A percentile compares a stretch with the other conserved stretches of the same genome.
These are phyloP conservation scores for Parascotia fuliginaria DNA, from an alignment of 2,888 invertebrate species.

Conservation along the genomic window DNA sequence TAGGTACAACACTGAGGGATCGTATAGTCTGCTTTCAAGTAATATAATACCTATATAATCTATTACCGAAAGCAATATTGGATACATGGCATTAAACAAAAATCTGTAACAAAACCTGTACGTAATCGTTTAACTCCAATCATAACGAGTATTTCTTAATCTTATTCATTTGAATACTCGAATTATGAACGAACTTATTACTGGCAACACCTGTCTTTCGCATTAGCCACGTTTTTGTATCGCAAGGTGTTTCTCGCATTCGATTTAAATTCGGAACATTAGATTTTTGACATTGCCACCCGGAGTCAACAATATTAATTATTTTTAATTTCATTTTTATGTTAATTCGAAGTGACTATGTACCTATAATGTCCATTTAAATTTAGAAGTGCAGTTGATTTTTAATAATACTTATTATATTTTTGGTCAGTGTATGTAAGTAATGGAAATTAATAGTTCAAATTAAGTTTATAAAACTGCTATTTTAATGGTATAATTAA, in stretches of 20 bases:
- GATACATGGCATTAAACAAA: no score
- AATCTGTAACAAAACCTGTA: not conserved
- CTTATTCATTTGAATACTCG: conserved; percentile 30
- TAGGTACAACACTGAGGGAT: no score
- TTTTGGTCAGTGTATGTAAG: no score
- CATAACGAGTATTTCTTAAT: conserved; percentile 31
- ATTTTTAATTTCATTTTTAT: conserved; percentile 5
- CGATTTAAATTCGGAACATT: conserved; percentile 60
- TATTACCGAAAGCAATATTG: no score
- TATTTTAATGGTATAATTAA: conserved; percentile 5
- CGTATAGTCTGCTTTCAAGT: no score
- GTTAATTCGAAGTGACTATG: not conserved
- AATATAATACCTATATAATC: no score
- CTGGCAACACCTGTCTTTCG: conserved; percentile 66
- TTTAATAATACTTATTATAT: no score
- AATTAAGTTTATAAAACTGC: not conserved
- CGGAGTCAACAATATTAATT: conserved; percentile 13
- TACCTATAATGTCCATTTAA: no score
- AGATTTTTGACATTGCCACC: conserved; percentile 49
- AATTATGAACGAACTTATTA: conserved; percentile 42
- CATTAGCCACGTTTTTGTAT: conserved; percentile 62
- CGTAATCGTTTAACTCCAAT: conserved; percentile 19
- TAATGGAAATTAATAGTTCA: no score
- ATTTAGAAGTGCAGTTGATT: no score
- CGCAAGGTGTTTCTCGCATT: conserved; percentile 66